These are phyloP conservation scores for Oreochromis spilurus DNA, from an alignment of 2,113 vertebrate genomes.

Conservation along the genomic window DNA sequence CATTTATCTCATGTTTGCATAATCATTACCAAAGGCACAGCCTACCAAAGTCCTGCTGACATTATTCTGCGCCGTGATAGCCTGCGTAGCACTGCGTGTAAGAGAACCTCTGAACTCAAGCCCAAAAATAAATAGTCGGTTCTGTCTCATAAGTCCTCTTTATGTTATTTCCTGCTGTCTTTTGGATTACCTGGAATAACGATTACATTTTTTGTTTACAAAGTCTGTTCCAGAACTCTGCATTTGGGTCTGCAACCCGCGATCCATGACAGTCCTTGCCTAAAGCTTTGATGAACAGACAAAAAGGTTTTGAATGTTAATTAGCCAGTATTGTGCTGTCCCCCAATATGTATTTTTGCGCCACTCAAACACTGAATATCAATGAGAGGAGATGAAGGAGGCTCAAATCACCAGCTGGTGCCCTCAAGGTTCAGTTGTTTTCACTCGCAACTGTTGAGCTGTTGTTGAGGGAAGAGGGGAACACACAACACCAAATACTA, in stretches of 20 bases:
- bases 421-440: constrained; percentile 23
- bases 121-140: constrained; percentile 31
- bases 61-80: background rate
- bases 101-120: constrained; percentile 1
- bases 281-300: constrained; percentile 55
- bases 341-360: constrained; percentile 51
- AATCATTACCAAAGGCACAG: constrained; percentile 20
- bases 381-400: constrained; percentile 43
- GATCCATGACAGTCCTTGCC: constrained; percentile 11
- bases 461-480: background rate
- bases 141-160: constrained; percentile 40
- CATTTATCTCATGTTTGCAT: constrained; percentile 49
- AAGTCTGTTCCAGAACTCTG: background rate
- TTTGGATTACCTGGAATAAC: background rate
- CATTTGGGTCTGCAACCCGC: background rate
- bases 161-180: background rate
- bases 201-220: background rate
- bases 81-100: background rate
- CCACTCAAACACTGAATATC: constrained; percentile 57
- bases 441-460: constrained; percentile 37
- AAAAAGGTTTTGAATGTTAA: constrained; percentile 64
- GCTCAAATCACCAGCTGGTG: constrained; percentile 37
- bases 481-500: constrained; percentile 22
- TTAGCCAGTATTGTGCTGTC: constrained; percentile 52
- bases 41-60: constrained; percentile 33